A percentile compares a stretch with the other conserved stretches of the same genome.
These are phyloP conservation scores for Phymatocera aterrima DNA, from an alignment of 2,888 invertebrate genomes.

Conservation along the genomic window DNA sequence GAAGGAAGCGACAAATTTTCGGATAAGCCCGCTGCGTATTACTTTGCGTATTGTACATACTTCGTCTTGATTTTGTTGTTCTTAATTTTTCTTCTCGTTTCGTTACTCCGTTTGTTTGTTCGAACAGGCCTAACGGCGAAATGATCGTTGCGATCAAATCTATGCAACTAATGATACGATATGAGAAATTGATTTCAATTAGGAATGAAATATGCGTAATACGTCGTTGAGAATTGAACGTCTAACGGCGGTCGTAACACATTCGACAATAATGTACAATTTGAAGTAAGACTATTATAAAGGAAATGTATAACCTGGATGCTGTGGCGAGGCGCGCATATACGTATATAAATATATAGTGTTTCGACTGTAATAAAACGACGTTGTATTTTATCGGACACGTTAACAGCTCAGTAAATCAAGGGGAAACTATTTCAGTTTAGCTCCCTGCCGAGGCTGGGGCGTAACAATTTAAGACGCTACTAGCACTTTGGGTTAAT, in stretches of 20 bases:
- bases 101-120: too few species aligned
- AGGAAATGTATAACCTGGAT: constrained; percentile 27
- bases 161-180: too few species aligned
- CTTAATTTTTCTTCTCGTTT: too few species aligned
- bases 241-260: background rate
- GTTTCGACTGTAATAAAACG: constrained; percentile 64
- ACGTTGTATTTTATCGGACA: constrained; percentile 70
- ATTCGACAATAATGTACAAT: constrained; percentile 14
- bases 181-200: background rate
- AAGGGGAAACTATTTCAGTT: constrained; percentile 63
- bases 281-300: constrained; percentile 14
- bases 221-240: background rate
- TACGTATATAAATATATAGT: background rate
- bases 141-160: too few species aligned
- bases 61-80: background rate
- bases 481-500: constrained; percentile 35
- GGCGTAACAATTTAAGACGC: constrained; percentile 63
- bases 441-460: constrained; percentile 58
- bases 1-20: constrained; percentile 13
- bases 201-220: background rate
- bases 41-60: background rate
- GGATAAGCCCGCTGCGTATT: background rate
- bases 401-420: constrained; percentile 70
- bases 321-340: background rate
- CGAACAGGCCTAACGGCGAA: too few species aligned